Evolutionary conservation across 2,888 invertebrate genomes (phyloP), one percentile per base, ranked within the genome.

Genomic region (Napeogenes inachia): DNA sequence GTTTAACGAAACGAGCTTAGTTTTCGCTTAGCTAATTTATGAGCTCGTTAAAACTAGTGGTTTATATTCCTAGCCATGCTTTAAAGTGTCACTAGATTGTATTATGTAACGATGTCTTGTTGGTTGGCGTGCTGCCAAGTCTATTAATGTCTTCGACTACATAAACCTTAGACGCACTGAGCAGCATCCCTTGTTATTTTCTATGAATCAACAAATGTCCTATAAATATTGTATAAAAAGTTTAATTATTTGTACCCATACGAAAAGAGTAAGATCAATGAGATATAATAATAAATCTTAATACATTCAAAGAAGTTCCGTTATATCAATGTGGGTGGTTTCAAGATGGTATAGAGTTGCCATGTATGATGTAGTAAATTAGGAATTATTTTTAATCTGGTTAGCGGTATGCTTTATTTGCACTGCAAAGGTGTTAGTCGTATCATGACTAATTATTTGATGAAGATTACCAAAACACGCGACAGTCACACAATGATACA

Each of bases 41-140:
- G 38, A 64, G 53, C 61, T 53, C 46, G 42, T 64, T 62, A 56
- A 57, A 59, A 12, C 42, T 42, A 4, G 6, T 45, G 21, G 62
- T 66, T 61, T 65, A 65, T 65, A 65, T 70, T 65, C 64, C 12
- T 60, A 65, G 59, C 67, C 63, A 63, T 64, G 58, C 64, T 63
- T 59, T 54, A 66, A 61, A 61, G 55, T 68, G 68, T 66, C 69
- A 64, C 61, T 50, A 62, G 62, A 56, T 54, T 53, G 47, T 63
- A 63, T 80, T 78, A 77, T 76, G 77, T 76, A 78, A 82, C 79
- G 61, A 56, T 69, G 55, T 68, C 62, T 65, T 59, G 55, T 70
- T 76, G 82, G 85, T 76, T 87, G 87, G 87, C 85, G 75, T 70
- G 68, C 68, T 67, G 78, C 87, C 87, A 87, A 79, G 70, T 70